phyloP scores from a whole-genome alignment of 2,888 invertebrate genomes.

The Rhogogaster chlorosoma region DNA sequence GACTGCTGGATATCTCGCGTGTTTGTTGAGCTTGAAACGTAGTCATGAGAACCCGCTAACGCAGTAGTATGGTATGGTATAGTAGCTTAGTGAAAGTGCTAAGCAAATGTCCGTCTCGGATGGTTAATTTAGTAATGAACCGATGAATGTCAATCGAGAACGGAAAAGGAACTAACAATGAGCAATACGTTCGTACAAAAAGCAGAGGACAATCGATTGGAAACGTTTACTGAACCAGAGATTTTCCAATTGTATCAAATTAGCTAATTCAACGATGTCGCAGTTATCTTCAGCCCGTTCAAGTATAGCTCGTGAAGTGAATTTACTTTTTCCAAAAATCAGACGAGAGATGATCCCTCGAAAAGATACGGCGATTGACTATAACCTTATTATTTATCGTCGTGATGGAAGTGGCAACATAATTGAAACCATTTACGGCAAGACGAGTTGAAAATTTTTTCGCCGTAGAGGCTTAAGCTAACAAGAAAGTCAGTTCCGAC shows the following conservation, averaged over 20 bases:
- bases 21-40: constrained; percentile 27
- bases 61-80: not conserved
- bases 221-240: not conserved
- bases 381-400: constrained; percentile 41
- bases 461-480: constrained; percentile 42
- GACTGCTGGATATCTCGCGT: constrained; percentile 32
- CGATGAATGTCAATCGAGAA: not conserved
- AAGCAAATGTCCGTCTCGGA: constrained; percentile 32
- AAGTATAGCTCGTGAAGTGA: not conserved
- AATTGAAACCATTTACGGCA: constrained; percentile 53
- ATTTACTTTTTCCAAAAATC: not conserved
- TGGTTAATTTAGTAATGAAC: constrained; percentile 23
- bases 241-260: constrained; percentile 3
- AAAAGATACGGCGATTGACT: not conserved
- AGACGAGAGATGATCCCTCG: not conserved
- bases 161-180: not conserved
- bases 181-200: not conserved
- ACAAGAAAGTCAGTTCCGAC: constrained; percentile 62
- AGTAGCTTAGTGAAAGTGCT: constrained; percentile 20
- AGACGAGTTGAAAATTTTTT: constrained; percentile 32
- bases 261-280: not conserved
- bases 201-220: not conserved
- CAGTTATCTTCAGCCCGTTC: not conserved
- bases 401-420: constrained; percentile 29
- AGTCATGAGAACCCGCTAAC: not conserved